Evolutionary conservation across 2,113 vertebrate species (phyloP), one percentile per base, ranked within the genome.

Genomic region (Cacatua alba): DNA sequence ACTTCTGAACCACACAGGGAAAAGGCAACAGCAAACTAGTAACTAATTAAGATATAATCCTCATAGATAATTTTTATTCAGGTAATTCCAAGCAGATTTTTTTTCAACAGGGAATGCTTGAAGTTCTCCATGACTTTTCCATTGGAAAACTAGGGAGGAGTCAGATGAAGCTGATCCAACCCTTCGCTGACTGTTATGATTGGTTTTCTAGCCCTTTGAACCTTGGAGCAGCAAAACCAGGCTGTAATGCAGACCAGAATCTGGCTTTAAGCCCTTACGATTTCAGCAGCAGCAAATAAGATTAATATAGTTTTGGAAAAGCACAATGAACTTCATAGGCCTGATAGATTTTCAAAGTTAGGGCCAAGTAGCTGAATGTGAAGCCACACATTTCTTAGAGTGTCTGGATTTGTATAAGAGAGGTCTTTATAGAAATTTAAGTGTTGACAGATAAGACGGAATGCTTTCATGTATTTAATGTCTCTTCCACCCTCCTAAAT

Each of bases 391-490:
- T 84, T 85, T 75, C 84, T 81, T 41, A 64, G 12, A 37, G 90
- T 81, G 76, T 72, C 49, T 92, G 57, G 59, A 81, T 92, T 88
- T 55, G 49, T 71, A 49, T 63, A 86, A 82, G 35, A 86, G 25
- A 91, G 60, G 46, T 65, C 69, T 94, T 86, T 67, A 94, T 63
- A 87, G 68, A 95, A 97, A 85, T 63, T 9, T 81, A 60, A 57
- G n/a, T 44, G 59, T 31, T 94, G 85, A 92, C 60, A 92, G 74
- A 72, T n/a, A 91, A 84, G 92, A 93, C 71, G 71, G 88, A 97
- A 97, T 95, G 70, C 33, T 89, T 95, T 87, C 76, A 79, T 75
- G 19, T 92, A 82, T 93, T 97, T 86, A 94, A 90, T 67, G 21
- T 69, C 94, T 91, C 91, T 91, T 51, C 69, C 91, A 52, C 59